These are phyloP conservation scores for Philereme vetulata DNA, from an alignment of 2,888 invertebrate genomes.

Conservation along the genomic window DNA sequence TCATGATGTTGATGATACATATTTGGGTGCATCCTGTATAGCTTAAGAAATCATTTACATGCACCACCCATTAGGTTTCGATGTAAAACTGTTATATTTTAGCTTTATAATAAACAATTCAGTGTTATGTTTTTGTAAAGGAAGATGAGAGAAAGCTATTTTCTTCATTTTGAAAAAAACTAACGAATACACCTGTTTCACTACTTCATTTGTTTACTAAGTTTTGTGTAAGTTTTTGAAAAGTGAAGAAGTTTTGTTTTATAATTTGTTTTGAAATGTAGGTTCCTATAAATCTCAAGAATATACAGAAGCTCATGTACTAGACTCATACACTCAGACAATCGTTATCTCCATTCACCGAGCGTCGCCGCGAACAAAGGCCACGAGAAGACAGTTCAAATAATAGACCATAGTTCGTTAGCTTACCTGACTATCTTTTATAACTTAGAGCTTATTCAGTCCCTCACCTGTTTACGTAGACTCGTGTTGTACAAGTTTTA, in stretches of 20 bases:
- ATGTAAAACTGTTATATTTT: conserved; percentile 19
- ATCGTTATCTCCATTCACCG: conserved; percentile 31
- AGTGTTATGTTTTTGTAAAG: conserved; percentile 2
- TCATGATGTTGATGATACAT: too few relatives aligned
- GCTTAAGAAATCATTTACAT: too few relatives aligned
- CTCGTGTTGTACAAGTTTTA: too few relatives aligned
- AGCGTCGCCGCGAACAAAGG: conserved; percentile 28
- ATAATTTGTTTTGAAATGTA: too few relatives aligned
- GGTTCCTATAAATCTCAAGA: too few relatives aligned
- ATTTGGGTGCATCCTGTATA: too few relatives aligned
- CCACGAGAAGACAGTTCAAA: conserved; percentile 26
- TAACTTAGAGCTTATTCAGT: conserved; percentile 3
- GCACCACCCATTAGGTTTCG: too few relatives aligned
- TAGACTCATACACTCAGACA: conserved; percentile 14
- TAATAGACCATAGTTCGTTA: conserved; percentile 29
- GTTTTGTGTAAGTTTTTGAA: too few relatives aligned
- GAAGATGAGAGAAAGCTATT: conserved; percentile 4
- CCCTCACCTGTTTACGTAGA: background rate
- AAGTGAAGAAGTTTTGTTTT: too few relatives aligned
- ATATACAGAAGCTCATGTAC: background rate
- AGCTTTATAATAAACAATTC: conserved; percentile 28
- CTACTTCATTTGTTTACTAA: too few relatives aligned
- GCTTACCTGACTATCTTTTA: conserved; percentile 23
- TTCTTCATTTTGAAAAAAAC: too few relatives aligned
- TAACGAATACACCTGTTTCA: too few relatives aligned